Conservation (phyloP, 1,140 invertebrate genomes). For the Battus philenor region DNA sequence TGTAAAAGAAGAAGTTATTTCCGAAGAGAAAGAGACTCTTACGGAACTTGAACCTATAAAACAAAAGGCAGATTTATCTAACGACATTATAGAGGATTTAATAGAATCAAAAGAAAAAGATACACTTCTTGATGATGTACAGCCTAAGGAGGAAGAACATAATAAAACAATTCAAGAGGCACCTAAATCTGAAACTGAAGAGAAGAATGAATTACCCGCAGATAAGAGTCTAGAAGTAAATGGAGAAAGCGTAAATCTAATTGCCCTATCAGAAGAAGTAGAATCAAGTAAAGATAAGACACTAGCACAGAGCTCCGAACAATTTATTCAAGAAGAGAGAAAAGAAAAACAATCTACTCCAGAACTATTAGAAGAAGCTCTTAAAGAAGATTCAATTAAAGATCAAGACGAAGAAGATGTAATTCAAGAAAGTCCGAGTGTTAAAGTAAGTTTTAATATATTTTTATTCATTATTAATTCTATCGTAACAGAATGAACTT, state of each 20-base stretch:
- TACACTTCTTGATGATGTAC: too few relatives aligned
- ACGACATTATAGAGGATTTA: too few relatives aligned
- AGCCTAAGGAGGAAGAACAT: too few relatives aligned
- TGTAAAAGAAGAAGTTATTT: too few relatives aligned
- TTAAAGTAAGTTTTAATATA: constrained; percentile 51
- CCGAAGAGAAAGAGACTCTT: too few relatives aligned
- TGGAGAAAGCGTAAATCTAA: constrained; percentile 15
- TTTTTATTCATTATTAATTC: constrained; percentile 13
- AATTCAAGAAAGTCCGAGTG: constrained; percentile 49
- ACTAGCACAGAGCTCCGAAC: constrained; percentile 25
- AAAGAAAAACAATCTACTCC: constrained; percentile 49
- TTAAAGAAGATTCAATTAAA: constrained; percentile 36
- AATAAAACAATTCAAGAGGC: too few relatives aligned
- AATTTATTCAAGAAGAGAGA: constrained; percentile 43
- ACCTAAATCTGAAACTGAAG: too few relatives aligned
- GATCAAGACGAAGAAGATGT: constrained; percentile 22
- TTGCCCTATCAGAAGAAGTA: constrained; percentile 16
- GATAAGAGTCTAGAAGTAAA: constrained; percentile 10
- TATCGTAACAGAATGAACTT: too few relatives aligned
- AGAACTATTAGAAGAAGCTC: constrained; percentile 44
- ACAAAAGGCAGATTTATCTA: too few relatives aligned
- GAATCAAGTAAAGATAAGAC: constrained; percentile 3
- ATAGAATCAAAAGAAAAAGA: too few relatives aligned
- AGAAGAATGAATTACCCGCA: too few relatives aligned
- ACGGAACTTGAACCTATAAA: too few relatives aligned